Evolutionary conservation across 2,797 vertebrate genomes (phyloP).

Genomic region (Syngnathus acus): DNA sequence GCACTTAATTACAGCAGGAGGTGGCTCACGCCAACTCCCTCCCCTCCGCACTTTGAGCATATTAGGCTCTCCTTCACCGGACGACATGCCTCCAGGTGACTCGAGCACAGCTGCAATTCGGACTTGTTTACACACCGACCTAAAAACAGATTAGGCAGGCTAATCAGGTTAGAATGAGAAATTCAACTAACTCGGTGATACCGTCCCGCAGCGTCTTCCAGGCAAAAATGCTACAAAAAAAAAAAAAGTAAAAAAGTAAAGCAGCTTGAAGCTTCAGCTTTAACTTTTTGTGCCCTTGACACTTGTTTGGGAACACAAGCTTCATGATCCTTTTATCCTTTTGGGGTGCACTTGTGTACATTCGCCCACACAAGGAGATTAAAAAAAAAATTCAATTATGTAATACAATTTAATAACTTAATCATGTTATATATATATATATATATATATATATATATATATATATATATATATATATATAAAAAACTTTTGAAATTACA

Average conservation of each 20-base stretch:
- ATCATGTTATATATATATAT: neutral
- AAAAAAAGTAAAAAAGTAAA: neutral
- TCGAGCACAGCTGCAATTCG: conserved; percentile 25
- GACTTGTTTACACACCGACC: conserved; percentile 7
- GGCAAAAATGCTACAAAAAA: no score
- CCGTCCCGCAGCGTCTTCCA: conserved; percentile 11
- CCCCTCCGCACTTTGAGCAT: conserved; percentile 45
- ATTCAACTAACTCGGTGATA: conserved; percentile 32
- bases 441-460: no score
- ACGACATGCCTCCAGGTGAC: conserved; percentile 39
- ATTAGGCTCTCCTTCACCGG: conserved; percentile 48
- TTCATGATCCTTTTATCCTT: neutral
- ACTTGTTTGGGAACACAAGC: neutral
- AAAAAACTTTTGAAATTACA: no score
- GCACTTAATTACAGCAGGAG: conserved; percentile 64
- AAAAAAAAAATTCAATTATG: no score
- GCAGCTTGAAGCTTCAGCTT: neutral
- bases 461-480: no score
- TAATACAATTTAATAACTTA: neutral
- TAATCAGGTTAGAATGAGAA: conserved; percentile 47
- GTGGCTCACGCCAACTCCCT: conserved; percentile 36
- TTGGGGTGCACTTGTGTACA: neutral
- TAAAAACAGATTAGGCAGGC: conserved; percentile 27
- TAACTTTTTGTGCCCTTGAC: neutral
- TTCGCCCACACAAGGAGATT: neutral